These are phyloP conservation scores for Lasiurus borealis DNA, from an alignment of 2,113 vertebrate species.

Conservation along the genomic window DNA sequence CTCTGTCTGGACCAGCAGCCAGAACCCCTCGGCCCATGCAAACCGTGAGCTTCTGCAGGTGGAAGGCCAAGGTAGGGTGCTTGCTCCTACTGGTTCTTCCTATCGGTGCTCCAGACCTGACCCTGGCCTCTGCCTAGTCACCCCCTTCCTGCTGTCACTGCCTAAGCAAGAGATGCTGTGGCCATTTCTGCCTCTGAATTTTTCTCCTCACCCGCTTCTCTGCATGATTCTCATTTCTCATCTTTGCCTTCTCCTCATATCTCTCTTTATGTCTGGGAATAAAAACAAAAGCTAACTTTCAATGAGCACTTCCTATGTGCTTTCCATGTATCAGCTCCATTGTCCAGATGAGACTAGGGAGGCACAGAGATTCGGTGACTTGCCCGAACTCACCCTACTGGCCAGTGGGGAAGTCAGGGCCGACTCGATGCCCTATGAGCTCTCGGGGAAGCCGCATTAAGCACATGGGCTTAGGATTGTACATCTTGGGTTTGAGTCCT, in stretches of 20 bases:
- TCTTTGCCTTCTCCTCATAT: not conserved
- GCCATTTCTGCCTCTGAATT: not conserved
- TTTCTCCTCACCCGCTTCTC: not conserved
- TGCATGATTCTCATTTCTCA: not conserved
- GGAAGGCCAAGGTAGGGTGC: not conserved
- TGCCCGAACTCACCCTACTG: not conserved
- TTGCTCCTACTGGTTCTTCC: no score
- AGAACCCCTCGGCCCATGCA: not conserved
- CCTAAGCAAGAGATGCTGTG: not conserved
- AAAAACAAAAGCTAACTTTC: not conserved
- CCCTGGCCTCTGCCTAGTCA: not conserved
- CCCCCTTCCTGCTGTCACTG: not conserved
- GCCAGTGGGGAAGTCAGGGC: not conserved
- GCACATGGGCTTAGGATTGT: not conserved
- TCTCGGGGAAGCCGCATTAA: not conserved
- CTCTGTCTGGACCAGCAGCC: not conserved
- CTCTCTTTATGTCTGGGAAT: not conserved
- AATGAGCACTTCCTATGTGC: not conserved
- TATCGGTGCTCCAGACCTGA: not conserved
- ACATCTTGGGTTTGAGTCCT: not conserved
- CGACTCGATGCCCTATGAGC: not conserved
- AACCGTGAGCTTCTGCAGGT: not conserved
- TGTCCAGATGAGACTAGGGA: not conserved
- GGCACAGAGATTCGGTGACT: not conserved
- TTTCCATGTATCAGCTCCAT: not conserved